phyloP scores from a whole-genome alignment of 2,797 vertebrate genomes.

The Enteromius mattozi region DNA sequence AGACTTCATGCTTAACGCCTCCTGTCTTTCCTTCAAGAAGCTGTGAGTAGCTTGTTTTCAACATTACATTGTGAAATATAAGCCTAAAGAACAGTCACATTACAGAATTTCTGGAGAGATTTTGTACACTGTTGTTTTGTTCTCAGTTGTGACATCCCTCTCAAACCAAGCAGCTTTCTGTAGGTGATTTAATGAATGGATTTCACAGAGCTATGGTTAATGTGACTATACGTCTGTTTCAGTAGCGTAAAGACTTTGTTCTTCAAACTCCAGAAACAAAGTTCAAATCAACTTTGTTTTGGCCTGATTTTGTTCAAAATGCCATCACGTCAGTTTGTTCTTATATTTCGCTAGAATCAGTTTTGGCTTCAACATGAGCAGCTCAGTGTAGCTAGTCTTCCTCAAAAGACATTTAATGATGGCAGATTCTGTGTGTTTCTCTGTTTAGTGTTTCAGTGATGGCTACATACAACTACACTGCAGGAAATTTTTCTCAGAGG shows the following conservation, averaged over 20 bases:
- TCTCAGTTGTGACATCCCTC: neutral
- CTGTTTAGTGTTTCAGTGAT: constrained; percentile 70
- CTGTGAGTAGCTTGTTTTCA: constrained; percentile 62
- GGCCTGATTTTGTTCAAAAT: too few species aligned
- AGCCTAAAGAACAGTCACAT: neutral
- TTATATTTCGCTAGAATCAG: neutral
- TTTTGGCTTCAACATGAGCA: too few species aligned
- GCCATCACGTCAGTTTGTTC: neutral
- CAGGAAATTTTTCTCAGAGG: constrained; percentile 58
- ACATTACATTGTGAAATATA: neutral
- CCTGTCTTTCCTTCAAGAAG: constrained; percentile 75
- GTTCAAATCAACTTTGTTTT: too few species aligned
- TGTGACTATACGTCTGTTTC: neutral
- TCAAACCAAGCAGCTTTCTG: neutral
- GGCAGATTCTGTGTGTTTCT: neutral
- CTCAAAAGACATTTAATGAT: neutral
- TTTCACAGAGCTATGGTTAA: neutral
- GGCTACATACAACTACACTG: constrained; percentile 65
- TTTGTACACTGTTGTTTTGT: neutral
- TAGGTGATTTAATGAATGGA: neutral
- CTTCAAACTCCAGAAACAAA: neutral
- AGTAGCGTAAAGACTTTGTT: neutral
- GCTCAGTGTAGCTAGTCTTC: neutral
- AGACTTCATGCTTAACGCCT: constrained; percentile 57
- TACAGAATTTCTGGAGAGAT: too few species aligned